Evolutionary conservation across 2,113 vertebrate species (phyloP).

Genomic region (Campylomormyrus numenius): DNA sequence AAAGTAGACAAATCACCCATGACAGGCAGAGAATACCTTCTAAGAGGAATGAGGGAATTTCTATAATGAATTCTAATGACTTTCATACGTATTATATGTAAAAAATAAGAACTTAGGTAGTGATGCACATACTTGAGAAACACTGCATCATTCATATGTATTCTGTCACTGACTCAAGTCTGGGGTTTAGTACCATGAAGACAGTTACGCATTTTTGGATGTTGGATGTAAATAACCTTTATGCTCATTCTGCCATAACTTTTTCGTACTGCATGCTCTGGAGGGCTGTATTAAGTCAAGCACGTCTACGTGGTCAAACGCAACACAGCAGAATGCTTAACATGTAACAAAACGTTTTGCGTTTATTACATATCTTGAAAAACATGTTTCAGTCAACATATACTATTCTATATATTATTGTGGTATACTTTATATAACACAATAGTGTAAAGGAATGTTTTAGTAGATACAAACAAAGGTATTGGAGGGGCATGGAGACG

Average conservation of each 20-base stretch:
- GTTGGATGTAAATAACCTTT: background rate
- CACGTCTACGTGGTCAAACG: background rate
- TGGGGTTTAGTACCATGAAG: background rate
- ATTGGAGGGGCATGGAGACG: background rate
- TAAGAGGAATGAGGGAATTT: background rate
- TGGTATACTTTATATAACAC: background rate
- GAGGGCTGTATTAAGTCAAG: background rate
- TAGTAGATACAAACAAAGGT: background rate
- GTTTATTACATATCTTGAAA: background rate
- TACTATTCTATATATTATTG: background rate
- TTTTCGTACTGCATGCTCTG: background rate
- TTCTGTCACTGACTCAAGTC: background rate
- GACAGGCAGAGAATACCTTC: background rate
- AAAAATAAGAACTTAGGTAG: background rate
- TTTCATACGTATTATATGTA: background rate
- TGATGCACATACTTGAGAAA: background rate
- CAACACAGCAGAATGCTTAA: background rate
- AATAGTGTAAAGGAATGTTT: background rate
- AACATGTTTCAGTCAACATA: background rate
- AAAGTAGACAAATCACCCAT: background rate
- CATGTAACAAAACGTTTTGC: background rate
- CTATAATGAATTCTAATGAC: background rate
- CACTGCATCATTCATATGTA: background rate
- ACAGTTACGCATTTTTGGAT: background rate
- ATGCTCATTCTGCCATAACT: background rate